Evolutionary conservation across 2,113 vertebrate species (phyloP).

Genomic region (Canis aureus): DNA sequence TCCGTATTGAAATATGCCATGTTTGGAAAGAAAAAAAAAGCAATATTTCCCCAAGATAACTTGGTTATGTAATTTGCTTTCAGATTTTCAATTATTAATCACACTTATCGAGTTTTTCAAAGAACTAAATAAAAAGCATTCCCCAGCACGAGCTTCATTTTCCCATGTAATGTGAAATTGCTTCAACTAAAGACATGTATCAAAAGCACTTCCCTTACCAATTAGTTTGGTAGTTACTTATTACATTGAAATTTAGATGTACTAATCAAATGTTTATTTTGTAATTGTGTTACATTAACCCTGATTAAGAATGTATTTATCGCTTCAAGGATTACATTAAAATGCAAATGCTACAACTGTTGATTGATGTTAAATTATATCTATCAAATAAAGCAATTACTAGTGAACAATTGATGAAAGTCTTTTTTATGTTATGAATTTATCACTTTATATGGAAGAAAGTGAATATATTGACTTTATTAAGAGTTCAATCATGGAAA

Average conservation of each 20-base stretch:
- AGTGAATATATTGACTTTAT: neutral
- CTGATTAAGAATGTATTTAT: conserved; percentile 85
- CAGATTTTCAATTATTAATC: conserved; percentile 58
- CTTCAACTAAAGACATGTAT: conserved; percentile 66
- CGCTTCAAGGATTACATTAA: conserved; percentile 82
- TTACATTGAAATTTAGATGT: conserved; percentile 84
- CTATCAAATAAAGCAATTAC: conserved; percentile 71
- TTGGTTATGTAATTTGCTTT: neutral
- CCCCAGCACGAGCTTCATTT: conserved; percentile 1
- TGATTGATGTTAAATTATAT: conserved; percentile 79
- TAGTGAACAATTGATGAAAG: neutral
- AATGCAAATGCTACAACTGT: conserved; percentile 82
- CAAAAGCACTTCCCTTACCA: conserved; percentile 78
- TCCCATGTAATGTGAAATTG: conserved; percentile 38
- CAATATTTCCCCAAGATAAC: neutral
- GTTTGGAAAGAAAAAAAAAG: neutral
- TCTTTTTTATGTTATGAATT: conserved; percentile 43
- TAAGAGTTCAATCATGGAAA: neutral
- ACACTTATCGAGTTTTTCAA: conserved; percentile 2
- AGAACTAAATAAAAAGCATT: neutral
- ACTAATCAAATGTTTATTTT: conserved; percentile 87
- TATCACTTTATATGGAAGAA: neutral
- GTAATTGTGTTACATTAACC: conserved; percentile 85
- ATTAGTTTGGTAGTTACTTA: conserved; percentile 84
- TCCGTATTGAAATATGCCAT: neutral